These are phyloP conservation scores for Caenorhabditis sp. DNA, from an alignment of 2,888 invertebrate species.

Conservation along the genomic window DNA sequence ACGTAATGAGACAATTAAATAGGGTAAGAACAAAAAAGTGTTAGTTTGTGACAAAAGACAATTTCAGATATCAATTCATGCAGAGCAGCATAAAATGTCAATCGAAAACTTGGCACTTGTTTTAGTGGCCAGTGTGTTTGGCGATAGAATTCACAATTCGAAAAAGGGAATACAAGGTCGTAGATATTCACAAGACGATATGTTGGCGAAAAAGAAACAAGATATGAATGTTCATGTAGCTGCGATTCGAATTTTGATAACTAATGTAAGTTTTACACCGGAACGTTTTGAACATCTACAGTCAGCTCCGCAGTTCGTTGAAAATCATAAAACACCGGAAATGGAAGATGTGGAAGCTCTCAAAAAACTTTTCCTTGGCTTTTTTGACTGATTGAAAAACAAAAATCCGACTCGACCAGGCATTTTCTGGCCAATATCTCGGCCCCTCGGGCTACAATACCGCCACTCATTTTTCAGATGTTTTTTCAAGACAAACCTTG, in stretches of 20 bases:
- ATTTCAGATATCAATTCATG: constrained; percentile 30
- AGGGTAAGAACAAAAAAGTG: too few relatives aligned
- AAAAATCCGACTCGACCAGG: too few relatives aligned
- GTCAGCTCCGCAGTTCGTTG: too few relatives aligned
- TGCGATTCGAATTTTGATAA: constrained; percentile 35
- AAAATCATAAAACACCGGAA: too few relatives aligned
- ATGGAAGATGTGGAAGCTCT: too few relatives aligned
- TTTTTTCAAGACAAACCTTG: background rate
- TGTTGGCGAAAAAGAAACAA: constrained; percentile 33
- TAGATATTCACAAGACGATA: constrained; percentile 25
- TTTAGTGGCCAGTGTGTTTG: constrained; percentile 52
- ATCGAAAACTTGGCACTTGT: constrained; percentile 52
- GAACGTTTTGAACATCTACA: too few relatives aligned
- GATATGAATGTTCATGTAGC: constrained; percentile 31
- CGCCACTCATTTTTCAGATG: background rate
- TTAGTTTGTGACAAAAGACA: too few relatives aligned
- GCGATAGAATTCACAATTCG: constrained; percentile 32
- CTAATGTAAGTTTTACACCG: constrained; percentile 31
- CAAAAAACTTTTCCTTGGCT: too few relatives aligned
- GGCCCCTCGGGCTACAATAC: too few relatives aligned
- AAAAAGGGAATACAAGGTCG: constrained; percentile 16
- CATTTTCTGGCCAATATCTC: too few relatives aligned
- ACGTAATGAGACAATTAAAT: constrained; percentile 52
- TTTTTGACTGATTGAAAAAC: too few relatives aligned
- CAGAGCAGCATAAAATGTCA: constrained; percentile 50